Percentiles rank a stretch among this genome's conserved stretches.
phyloP scores from a whole-genome alignment of 1,140 invertebrate species.

The Eriocheir sinensis region DNA sequence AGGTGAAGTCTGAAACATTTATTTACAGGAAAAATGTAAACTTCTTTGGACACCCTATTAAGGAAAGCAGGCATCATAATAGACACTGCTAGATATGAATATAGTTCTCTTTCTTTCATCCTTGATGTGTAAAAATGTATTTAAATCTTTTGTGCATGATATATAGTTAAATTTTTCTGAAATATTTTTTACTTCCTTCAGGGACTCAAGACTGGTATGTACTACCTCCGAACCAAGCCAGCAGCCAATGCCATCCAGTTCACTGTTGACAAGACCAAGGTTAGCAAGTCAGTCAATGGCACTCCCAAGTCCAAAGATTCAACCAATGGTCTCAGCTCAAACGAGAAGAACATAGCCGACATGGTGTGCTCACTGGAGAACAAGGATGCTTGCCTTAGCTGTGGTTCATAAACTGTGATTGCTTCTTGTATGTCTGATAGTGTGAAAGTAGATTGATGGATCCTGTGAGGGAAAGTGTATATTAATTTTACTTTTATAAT shows the following conservation, averaged over 20 bases:
- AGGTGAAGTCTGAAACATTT: too few relatives aligned
- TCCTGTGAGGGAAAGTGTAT: neutral
- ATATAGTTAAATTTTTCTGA: too few relatives aligned
- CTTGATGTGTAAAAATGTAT: too few relatives aligned
- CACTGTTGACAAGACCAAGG: conserved; percentile 96
- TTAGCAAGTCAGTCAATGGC: conserved; percentile 81
- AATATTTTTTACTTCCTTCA: too few relatives aligned
- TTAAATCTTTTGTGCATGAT: too few relatives aligned
- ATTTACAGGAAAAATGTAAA: too few relatives aligned
- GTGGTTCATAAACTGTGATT: conserved; percentile 81
- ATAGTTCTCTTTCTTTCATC: too few relatives aligned
- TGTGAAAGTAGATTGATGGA: neutral
- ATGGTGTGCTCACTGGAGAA: conserved; percentile 94
- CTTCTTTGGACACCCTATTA: too few relatives aligned
- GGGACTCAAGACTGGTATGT: conserved; percentile 99
- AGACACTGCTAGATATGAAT: too few relatives aligned
- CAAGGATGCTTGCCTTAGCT: conserved; percentile 93
- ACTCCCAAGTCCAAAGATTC: conserved; percentile 72
- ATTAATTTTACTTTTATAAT: neutral
- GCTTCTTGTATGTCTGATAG: neutral
- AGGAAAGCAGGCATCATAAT: too few relatives aligned
- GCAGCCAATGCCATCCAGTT: conserved; percentile 98
- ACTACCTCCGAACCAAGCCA: conserved; percentile 98
- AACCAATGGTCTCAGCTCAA: conserved; percentile 76
- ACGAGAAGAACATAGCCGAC: conserved; percentile 86